A percentile compares a stretch with the other conserved stretches of the same genome.
Evolutionary conservation across 2,113 vertebrate species (phyloP).

Genomic region (Lamprotornis superbus): DNA sequence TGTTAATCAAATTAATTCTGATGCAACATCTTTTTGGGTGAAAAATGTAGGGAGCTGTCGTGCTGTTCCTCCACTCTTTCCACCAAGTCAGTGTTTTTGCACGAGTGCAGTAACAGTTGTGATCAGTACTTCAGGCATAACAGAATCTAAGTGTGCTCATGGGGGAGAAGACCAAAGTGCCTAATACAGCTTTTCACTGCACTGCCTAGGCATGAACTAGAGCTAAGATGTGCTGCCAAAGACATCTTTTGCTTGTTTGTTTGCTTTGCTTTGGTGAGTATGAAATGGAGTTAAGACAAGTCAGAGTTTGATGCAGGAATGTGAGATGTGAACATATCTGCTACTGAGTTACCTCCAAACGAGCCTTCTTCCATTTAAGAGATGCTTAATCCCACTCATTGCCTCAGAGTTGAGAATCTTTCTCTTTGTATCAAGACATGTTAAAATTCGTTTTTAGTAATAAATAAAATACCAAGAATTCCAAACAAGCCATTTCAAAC

Average conservation of each 20-base stretch:
- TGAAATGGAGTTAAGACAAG: not conserved
- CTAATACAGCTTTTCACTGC: not conserved
- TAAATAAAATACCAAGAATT: not conserved
- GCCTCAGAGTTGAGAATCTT: fast-evolving
- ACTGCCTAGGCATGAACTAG: not conserved
- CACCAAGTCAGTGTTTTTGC: not conserved
- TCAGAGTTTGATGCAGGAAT: not conserved
- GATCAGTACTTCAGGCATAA: not conserved
- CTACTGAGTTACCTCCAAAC: not conserved
- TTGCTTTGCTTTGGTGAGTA: not conserved
- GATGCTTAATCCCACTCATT: not conserved
- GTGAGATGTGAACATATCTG: not conserved
- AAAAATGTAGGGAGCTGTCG: not conserved
- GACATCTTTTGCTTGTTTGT: not conserved
- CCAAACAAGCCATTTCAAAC: not conserved
- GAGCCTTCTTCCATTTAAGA: not conserved
- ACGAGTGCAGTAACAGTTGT: not conserved
- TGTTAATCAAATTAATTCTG: not conserved
- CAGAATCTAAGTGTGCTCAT: not conserved
- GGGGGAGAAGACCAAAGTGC: not conserved
- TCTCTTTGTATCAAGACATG: not conserved
- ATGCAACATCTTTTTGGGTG: not conserved
- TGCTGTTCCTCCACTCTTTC: not conserved
- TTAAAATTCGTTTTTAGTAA: not conserved
- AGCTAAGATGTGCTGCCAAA: not conserved